Percentiles rank a stretch among this genome's conserved stretches.
Conservation (phyloP, 2,113 vertebrate genomes). For the Pseudonaja textilis region DNA sequence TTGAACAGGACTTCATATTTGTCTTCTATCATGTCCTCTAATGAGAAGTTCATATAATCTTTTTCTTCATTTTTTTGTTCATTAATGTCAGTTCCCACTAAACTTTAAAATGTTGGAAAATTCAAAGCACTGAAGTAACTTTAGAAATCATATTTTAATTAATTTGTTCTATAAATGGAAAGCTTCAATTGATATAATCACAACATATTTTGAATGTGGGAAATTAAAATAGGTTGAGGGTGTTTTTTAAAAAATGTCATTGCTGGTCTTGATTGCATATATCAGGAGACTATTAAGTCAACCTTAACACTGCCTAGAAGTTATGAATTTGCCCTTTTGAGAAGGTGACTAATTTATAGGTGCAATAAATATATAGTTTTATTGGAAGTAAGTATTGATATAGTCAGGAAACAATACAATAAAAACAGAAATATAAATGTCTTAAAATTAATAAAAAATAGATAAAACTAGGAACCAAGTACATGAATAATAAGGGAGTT, state of each 20-base stretch:
- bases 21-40: not conserved
- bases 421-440: too few species aligned
- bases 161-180: not conserved
- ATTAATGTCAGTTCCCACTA: not conserved
- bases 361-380: not conserved
- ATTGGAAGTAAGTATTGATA: not conserved
- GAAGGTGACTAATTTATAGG: not conserved
- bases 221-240: slow-evolving; percentile 8
- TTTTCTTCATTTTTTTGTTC: not conserved
- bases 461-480: too few species aligned
- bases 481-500: too few species aligned
- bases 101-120: not conserved
- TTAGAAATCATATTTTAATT: not conserved
- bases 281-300: not conserved
- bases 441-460: too few species aligned
- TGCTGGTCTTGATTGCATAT: not conserved
- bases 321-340: not conserved
- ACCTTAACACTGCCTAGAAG: not conserved
- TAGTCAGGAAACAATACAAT: slow-evolving; percentile 18
- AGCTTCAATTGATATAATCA: not conserved
- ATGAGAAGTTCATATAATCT: not conserved
- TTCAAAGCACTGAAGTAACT: not conserved
- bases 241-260: slow-evolving; percentile 11
- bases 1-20: not conserved
- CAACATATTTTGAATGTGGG: not conserved